Conservation (phyloP, 2,113 vertebrate species). For the Phaethon lepturus region DNA sequence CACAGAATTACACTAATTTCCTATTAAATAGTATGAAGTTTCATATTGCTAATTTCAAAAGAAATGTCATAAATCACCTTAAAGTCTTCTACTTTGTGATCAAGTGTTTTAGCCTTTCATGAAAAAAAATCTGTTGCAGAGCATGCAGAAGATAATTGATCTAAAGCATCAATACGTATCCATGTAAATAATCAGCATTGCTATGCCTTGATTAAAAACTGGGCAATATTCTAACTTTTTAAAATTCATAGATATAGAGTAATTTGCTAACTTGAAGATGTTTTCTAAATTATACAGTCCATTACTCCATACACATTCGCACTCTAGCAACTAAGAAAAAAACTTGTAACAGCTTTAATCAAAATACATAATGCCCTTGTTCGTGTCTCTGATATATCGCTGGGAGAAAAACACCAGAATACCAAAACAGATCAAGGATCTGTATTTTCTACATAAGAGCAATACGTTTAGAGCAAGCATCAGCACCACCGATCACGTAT, state of each 20-base stretch:
- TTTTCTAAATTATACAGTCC: background rate
- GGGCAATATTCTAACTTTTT: background rate
- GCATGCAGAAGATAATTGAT: background rate
- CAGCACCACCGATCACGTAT: background rate
- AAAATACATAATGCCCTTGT: background rate
- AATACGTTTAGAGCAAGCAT: background rate
- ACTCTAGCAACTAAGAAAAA: background rate
- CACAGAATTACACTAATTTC: background rate
- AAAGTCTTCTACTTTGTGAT: background rate
- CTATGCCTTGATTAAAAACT: slow-evolving; percentile 9
- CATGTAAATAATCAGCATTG: background rate
- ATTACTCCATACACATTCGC: background rate
- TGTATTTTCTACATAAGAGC: background rate
- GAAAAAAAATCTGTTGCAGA: background rate
- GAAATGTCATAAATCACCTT: background rate
- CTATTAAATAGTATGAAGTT: background rate
- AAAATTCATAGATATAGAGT: background rate
- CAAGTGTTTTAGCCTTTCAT: background rate
- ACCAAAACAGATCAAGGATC: background rate
- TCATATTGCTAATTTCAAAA: background rate
- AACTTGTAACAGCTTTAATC: background rate
- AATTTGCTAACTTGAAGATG: background rate
- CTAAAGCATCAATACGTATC: background rate
- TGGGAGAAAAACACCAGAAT: background rate
- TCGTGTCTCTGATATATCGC: background rate